Percentiles rank a stretch among this genome's conserved stretches.
Evolutionary conservation across 1,140 invertebrate genomes (phyloP).

Genomic region (Laupala kohalensis): DNA sequence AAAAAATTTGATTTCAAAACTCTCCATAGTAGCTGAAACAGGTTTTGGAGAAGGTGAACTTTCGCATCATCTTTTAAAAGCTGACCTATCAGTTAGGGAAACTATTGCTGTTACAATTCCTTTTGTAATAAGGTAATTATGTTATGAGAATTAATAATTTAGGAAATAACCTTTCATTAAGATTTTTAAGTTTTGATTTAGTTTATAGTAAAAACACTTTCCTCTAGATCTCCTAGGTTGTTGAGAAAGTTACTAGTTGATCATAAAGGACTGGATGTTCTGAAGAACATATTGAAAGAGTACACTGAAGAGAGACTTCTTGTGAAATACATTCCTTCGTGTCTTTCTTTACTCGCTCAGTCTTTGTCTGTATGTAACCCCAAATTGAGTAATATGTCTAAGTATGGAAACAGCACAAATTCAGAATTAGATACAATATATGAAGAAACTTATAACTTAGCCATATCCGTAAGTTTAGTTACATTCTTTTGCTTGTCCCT

Average conservation of each 20-base stretch:
- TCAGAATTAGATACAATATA: too few relatives aligned
- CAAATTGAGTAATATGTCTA: too few relatives aligned
- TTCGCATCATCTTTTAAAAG: constrained; percentile 6
- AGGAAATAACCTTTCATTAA: too few relatives aligned
- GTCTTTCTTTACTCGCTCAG: neutral
- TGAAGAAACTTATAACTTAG: too few relatives aligned
- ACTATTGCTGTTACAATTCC: neutral
- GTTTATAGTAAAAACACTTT: neutral
- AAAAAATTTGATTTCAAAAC: neutral
- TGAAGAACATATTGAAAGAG: neutral
- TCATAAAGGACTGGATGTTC: neutral
- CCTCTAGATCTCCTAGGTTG: neutral
- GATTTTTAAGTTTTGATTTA: too few relatives aligned
- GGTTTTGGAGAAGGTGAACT: constrained; percentile 10
- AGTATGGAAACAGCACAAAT: too few relatives aligned
- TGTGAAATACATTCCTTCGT: neutral
- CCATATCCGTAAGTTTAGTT: too few relatives aligned
- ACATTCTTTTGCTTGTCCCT: too few relatives aligned
- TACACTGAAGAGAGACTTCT: neutral
- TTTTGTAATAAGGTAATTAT: constrained; percentile 3
- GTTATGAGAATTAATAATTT: too few relatives aligned
- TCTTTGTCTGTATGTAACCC: too few relatives aligned
- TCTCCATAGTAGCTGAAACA: neutral
- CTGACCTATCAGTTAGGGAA: neutral
- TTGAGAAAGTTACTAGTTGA: neutral